These are phyloP conservation scores for Sepioteuthis lessoniana DNA, from an alignment of 2,888 invertebrate species.

Conservation along the genomic window DNA sequence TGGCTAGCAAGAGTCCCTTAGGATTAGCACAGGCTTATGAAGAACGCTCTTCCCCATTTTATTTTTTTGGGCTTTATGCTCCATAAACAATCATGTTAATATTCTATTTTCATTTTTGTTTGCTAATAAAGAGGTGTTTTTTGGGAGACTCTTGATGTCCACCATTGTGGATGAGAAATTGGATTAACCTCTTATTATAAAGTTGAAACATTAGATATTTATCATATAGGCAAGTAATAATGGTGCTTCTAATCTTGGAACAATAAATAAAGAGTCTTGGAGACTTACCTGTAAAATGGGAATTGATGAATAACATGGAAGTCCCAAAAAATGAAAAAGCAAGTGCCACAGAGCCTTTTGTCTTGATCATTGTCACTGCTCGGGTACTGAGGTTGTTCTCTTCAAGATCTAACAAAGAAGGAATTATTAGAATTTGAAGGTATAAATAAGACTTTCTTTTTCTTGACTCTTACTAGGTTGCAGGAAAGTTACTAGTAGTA, in stretches of 20 bases:
- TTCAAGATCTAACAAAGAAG: constrained; percentile 81
- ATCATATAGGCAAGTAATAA: neutral
- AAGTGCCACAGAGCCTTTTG: constrained; percentile 94
- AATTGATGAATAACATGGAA: constrained; percentile 93
- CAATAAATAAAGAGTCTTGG: neutral
- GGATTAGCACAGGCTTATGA: no score
- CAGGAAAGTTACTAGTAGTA: no score
- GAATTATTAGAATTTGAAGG: neutral
- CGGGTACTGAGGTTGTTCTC: constrained; percentile 90
- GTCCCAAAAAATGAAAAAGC: constrained; percentile 95
- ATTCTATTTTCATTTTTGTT: no score
- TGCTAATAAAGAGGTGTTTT: no score
- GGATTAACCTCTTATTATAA: no score
- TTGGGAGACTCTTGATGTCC: no score
- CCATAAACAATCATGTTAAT: no score
- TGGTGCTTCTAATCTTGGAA: neutral
- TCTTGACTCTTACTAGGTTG: neutral
- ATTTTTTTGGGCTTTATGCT: no score
- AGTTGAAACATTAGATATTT: no score
- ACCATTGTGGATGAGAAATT: no score
- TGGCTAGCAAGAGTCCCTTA: no score
- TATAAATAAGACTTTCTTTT: neutral
- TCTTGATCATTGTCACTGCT: constrained; percentile 88
- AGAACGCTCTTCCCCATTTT: no score
- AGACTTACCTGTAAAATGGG: constrained; percentile 82